Base-by-base conservation (phyloP, 2,888 invertebrate species). In the Drosophila rellima region DNA sequence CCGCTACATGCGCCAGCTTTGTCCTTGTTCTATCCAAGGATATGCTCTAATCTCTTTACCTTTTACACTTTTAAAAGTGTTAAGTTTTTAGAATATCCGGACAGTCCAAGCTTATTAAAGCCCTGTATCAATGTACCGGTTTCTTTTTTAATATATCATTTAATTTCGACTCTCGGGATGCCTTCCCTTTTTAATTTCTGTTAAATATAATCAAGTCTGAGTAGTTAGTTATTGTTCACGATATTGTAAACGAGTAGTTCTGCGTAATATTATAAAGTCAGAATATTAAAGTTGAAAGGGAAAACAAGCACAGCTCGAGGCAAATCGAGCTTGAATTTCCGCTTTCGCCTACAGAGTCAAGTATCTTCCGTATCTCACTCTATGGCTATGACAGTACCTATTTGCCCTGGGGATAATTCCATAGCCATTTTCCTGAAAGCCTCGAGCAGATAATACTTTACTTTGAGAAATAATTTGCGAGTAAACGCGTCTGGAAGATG, bases 301-400 rank as follows among this genome's bases (percentile, higher is more conserved):
- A 10, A 48, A 42, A 15, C 45, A 40, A 11, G 15, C 23, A 15
- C 23, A 51, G 55, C 47, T 26, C 33, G 8, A 20, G 51, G 44
- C 29, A 44, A 74, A 70, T 52, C 26, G 40, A 57, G 60, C 57
- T 56, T 52, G 20, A 65, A 51, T 74, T 65, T 64, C 20, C 44
- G 23, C 44, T 59, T 64, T 54, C 40, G 11, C n/a, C 18, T 26
- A 18, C 13, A 13, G 13, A 35, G n/a, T 20, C 56, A 57, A 31
- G 15, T 26, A 15, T 39, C 15, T 26, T 11, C 18, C 20, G 13
- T 20, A n/a, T 18, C 18, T 13, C 26, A 15, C 7, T 17, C 33
- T 13, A 5, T 17, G 42, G 4, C 33, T 23, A 2, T 47, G 33
- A 1, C 60, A 42, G 15, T 33, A 18, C 13, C 45, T 23, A n/a